A percentile compares a stretch with the other conserved stretches of the same genome.
Conservation (phyloP, 2,888 invertebrate species). For the Stenichneumon culpator region DNA sequence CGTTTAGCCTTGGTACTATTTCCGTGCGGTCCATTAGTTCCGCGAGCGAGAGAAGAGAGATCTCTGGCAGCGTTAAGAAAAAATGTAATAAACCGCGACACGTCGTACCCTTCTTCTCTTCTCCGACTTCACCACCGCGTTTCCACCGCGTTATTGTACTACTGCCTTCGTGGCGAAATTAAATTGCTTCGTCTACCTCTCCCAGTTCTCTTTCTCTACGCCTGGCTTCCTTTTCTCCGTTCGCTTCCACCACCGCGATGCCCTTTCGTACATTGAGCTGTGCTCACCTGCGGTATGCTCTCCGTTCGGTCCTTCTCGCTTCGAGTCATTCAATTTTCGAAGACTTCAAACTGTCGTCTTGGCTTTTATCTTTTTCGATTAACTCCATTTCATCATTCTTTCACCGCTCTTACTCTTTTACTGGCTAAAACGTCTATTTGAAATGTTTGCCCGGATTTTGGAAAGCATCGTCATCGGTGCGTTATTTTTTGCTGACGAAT, state of each 20-base stretch:
- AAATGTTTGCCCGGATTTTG: background rate
- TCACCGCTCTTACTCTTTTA: background rate
- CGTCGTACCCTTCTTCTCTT: constrained; percentile 72
- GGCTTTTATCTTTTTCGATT: background rate
- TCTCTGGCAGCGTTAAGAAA: constrained; percentile 66
- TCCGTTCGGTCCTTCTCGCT: background rate
- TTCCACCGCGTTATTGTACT: constrained; percentile 58
- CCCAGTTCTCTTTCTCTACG: constrained; percentile 59
- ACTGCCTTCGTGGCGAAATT: constrained; percentile 54
- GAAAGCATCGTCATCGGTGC: background rate
- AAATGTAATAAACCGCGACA: constrained; percentile 81
- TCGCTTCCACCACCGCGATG: constrained; percentile 16
- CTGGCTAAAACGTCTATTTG: background rate
- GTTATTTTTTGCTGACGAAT: background rate
- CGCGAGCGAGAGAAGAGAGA: constrained; percentile 59
- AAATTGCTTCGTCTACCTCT: constrained; percentile 61
- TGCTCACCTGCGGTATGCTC: background rate
- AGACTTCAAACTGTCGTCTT: constrained; percentile 8
- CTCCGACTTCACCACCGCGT: constrained; percentile 39
- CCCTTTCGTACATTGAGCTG: constrained; percentile 17
- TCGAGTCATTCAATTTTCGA: constrained; percentile 44
- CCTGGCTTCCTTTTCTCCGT: constrained; percentile 45
- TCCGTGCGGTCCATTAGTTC: constrained; percentile 79
- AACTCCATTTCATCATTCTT: background rate
- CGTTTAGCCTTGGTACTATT: constrained; percentile 78